Base-by-base conservation (phyloP, 2,797 vertebrate genomes). In the Threskiornis aethiopicus region DNA sequence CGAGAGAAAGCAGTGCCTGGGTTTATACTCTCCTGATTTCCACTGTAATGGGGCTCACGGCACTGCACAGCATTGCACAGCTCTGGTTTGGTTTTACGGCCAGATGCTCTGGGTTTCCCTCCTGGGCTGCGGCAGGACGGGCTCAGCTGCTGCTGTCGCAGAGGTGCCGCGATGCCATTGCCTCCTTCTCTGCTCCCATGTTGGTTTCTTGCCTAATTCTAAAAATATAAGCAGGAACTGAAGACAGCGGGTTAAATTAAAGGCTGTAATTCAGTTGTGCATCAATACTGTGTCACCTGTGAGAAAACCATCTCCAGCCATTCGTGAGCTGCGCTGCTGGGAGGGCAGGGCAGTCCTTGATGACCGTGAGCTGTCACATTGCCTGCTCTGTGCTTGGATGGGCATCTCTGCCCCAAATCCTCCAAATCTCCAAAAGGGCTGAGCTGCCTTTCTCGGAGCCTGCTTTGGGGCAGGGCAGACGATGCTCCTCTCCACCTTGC, bases 11-110 rank as follows among this genome's bases (percentile, higher is more conserved):
- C 16, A 1, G 51, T 7, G 20, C 31, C 5, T 24, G 46, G 16
- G 15, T 26, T 71, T 35, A 2, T 11, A 1, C 20, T 12, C 7
- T 29, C 22, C 57, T 15, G 16, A 15, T 69, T 54, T 9, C 44
- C 12, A 4, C 37, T 6, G 18, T 10, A 21, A 4, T 1, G 3
- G 29, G 21, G n/a, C 33, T n/a, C 1, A 0, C 2, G 8, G 49
- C 20, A 3, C 10, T 11, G n/a, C 13, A 1, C 3, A 4, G 49
- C 49, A 6, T 12, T 3, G 25, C 13, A 3, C 8, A 1, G 44
- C 6, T 19, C 31, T 6, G 49, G 9, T 25, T 69, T 29, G 44
- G 44, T 37, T 35, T 67, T 3, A 31, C 64, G 64, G 35, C 16
- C 46, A 20, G 42, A 16, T 18, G 35, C 44, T 52, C 42, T 4